Base-by-base conservation (phyloP, 1,140 invertebrate genomes). In the Drosophila orena region DNA sequence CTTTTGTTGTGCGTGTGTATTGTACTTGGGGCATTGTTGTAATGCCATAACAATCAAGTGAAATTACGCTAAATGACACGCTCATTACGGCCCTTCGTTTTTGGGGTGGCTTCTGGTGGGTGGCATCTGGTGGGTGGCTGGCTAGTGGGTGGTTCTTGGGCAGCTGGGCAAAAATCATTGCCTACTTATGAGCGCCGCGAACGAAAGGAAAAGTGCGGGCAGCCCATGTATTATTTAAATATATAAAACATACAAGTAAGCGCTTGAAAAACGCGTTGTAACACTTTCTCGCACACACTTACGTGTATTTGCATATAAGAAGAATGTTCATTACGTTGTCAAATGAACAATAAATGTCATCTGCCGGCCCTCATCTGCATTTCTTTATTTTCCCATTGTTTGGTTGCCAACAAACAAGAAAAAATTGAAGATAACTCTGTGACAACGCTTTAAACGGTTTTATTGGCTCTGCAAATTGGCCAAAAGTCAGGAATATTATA, bases 1-100 rank as follows among this genome's bases (percentile, higher is more conserved):
- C 34, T 38, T 50, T 57, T 44, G 57, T 49, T 66, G 72, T 50
- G 54, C 61, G 55, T 64, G 57, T 65, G 79, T 81, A 42, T 71
- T 58, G 46, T 64, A 46, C 40, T 27, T 64, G 35, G 55, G 37
- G 56, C 60, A 71, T 88, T 75, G 65, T 68, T 78, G 79, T 89
- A 89, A 83, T 88, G 75, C 84, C 84, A 88, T 88, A 88, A 88
- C 84, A 88, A 88, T 88, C 84, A 89, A 89, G 53, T 65, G 58
- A 88, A 88, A 88, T 88, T 88, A 88, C 83, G 79, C 76, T 89
- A 88, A 88, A 88, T 89, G 83, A 88, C 84, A 89, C 80, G 84
- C 83, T 88, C 83, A 88, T 88, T 88, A 88, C 79, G 83, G 72
- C 20, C 44, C 60, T n/a, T 66, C 73, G 38, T 52, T 56, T 40